Evolutionary conservation across 2,888 invertebrate genomes (phyloP), one percentile per base, ranked within the genome.

Genomic region (Luperina nickerlii): DNA sequence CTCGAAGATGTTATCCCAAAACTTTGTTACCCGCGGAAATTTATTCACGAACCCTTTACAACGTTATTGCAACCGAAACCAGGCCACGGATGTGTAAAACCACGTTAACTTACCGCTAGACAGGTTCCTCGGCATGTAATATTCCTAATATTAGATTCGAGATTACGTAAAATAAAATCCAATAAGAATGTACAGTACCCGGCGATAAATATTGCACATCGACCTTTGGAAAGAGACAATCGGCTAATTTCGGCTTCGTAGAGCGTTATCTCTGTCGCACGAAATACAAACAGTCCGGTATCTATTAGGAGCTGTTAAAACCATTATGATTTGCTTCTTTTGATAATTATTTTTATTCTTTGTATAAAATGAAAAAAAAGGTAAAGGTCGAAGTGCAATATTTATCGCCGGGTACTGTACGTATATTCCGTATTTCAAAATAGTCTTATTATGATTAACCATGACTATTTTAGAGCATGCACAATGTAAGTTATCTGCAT

Each of bases 31-130:
- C 74, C 75, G 13, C 67, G 51, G 48, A 81, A 88, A 87, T 88
- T 88, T 84, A 88, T 88, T 87, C 87, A 82, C 78, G 70, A 73
- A 82, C 78, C 84, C 82, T 79, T 78, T 71, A 82, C 75, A 80
- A 84, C 84, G 80, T 84, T 79, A 86, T 66, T 70, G 81, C 48
- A 65, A 63, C 73, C 73, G 81, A 74, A 73, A 69, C 68, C 66
- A 62, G 63, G 69, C 74, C 80, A 84, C 85, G 84, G 87, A 87
- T 88, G 86, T 88, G 86, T 87, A 82, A 82, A 82, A 86, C 86
- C 88, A 78, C 80, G 79, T 74, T 78, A 80, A 72, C 57, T 75
- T 78, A 66, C 67, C 83, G 74, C 73, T 78, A 63, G 78, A 78
- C 69, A 74, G 78, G 76, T 72, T 83, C 54, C 57, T 62, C 69